A percentile compares a stretch with the other conserved stretches of the same genome.
Conservation (phyloP, 2,888 invertebrate species). For the Drosophila eohydei region DNA sequence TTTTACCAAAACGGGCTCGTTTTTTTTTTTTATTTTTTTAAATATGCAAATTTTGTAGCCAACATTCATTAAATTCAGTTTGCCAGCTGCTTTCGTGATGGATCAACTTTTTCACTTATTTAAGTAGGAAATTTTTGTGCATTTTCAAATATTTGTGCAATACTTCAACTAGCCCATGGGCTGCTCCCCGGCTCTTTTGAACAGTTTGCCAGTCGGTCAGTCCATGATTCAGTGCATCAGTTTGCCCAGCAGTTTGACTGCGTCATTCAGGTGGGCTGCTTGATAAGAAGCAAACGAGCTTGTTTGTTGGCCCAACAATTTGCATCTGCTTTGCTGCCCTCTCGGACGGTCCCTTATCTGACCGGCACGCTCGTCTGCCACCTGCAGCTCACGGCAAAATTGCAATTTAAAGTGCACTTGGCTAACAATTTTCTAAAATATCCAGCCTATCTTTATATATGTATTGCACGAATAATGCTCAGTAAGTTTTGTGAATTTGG, state of each 20-base stretch:
- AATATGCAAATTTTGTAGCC: slow-evolving; percentile 62
- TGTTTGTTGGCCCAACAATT: slow-evolving; percentile 63
- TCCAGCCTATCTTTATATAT: slow-evolving; percentile 22
- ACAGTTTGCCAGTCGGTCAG: slow-evolving; percentile 20
- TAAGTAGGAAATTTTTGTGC: slow-evolving; percentile 75
- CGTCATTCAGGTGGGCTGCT: slow-evolving; percentile 55
- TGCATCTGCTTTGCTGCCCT: slow-evolving; percentile 61
- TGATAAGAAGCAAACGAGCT: slow-evolving; percentile 72
- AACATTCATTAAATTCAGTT: slow-evolving; percentile 71
- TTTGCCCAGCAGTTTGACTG: slow-evolving; percentile 29
- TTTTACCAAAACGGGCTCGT: slow-evolving; percentile 11
- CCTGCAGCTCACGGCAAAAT: slow-evolving; percentile 36
- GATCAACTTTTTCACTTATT: slow-evolving; percentile 73
- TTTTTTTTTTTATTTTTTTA: slow-evolving; percentile 25
- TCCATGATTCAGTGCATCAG: slow-evolving; percentile 20
- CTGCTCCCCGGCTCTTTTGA: slow-evolving; percentile 12
- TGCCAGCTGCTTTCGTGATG: slow-evolving; percentile 59
- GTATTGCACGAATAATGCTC: slow-evolving; percentile 8
- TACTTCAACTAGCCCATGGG: slow-evolving; percentile 60
- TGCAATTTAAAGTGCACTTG: slow-evolving; percentile 79
- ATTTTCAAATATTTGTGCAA: slow-evolving; percentile 79
- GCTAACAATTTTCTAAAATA: slow-evolving; percentile 72
- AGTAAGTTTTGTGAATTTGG: slow-evolving; percentile 53
- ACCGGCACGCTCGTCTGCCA: slow-evolving; percentile 11
- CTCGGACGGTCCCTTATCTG: slow-evolving; percentile 42